Conservation (phyloP, 2,888 invertebrate species). For the Ennomos quercinarius region DNA sequence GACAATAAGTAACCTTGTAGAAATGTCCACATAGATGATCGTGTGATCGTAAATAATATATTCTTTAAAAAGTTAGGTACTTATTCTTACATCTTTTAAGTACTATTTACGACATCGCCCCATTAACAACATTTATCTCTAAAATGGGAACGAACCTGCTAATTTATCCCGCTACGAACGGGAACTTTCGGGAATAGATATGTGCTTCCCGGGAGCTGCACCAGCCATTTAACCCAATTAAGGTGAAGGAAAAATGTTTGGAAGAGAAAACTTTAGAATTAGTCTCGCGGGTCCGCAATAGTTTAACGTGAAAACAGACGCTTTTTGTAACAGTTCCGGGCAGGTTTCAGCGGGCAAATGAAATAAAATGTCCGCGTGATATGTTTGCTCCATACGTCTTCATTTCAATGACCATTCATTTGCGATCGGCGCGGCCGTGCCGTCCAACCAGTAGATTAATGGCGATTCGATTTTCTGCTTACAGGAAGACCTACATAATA, state of each 20-base stretch:
- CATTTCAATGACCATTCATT: constrained; percentile 77
- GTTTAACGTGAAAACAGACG: constrained; percentile 61
- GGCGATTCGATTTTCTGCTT: constrained; percentile 64
- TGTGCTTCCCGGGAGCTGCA: constrained; percentile 40
- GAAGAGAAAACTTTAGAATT: constrained; percentile 56
- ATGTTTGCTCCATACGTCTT: constrained; percentile 73
- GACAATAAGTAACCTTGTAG: no score
- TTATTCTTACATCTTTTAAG: neutral
- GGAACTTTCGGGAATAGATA: constrained; percentile 32
- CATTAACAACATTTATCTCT: constrained; percentile 31
- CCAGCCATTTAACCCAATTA: constrained; percentile 62
- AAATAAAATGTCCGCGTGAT: constrained; percentile 71
- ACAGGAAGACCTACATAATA: constrained; percentile 50
- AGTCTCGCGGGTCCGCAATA: constrained; percentile 52
- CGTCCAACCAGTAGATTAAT: constrained; percentile 64
- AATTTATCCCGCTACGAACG: constrained; percentile 36
- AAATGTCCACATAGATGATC: no score
- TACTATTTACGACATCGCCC: constrained; percentile 12
- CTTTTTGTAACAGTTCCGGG: constrained; percentile 49
- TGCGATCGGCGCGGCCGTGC: constrained; percentile 61
- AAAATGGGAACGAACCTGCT: constrained; percentile 30
- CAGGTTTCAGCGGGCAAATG: constrained; percentile 58
- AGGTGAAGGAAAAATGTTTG: constrained; percentile 55
- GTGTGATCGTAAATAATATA: no score
- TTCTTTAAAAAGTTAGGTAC: no score